Conservation (phyloP, 2,888 invertebrate species). For the Julus scanicus region DNA sequence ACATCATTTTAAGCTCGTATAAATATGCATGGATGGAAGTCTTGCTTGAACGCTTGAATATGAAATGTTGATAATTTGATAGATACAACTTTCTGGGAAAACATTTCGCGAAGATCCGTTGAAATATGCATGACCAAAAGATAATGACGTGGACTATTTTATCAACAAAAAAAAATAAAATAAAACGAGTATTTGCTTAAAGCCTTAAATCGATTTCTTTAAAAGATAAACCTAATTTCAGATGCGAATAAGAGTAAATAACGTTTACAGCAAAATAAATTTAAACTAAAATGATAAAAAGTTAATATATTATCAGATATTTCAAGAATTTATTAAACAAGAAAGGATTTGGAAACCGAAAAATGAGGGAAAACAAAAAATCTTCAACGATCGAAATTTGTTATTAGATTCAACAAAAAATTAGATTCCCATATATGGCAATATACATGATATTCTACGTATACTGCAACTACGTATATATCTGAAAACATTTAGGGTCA, state of each 20-base stretch:
- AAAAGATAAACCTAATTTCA: neutral
- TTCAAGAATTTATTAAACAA: neutral
- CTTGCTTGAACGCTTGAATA: neutral
- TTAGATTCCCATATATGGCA: no score
- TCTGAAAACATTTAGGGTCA: no score
- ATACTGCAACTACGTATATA: no score
- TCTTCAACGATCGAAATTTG: no score
- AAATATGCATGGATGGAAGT: slow-evolving; percentile 30
- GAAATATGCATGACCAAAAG: slow-evolving; percentile 4
- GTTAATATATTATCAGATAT: neutral
- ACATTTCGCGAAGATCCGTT: neutral
- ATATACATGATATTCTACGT: no score
- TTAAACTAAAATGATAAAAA: neutral
- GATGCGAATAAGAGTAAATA: neutral
- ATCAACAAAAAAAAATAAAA: neutral
- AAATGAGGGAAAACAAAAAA: no score
- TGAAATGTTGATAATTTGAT: slow-evolving; percentile 42
- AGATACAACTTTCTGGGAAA: neutral
- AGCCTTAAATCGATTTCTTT: neutral
- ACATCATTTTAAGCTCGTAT: neutral
- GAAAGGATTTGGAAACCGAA: neutral
- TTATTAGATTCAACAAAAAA: no score
- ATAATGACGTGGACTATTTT: neutral
- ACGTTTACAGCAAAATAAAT: neutral
- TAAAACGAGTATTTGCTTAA: neutral